Percentiles rank a stretch among this genome's conserved stretches.
Conservation (phyloP, 2,113 vertebrate species). For the Grallaria varia region DNA sequence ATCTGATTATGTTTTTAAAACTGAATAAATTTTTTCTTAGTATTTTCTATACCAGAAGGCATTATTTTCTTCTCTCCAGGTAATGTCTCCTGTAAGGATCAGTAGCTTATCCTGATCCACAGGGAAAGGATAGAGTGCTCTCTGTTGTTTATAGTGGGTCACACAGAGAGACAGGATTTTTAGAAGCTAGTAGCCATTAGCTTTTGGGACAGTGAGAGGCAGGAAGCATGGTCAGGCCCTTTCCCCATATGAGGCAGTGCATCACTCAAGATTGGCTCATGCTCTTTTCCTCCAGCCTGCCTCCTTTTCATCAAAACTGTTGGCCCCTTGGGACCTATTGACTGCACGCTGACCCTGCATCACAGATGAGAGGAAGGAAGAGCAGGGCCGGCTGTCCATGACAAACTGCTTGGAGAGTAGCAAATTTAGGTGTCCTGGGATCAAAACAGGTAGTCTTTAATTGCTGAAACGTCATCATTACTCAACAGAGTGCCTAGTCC, state of each 20-base stretch:
- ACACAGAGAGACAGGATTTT: rapidly evolving
- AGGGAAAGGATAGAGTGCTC: neutral
- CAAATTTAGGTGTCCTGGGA: neutral
- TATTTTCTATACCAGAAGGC: neutral
- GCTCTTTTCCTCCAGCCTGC: neutral
- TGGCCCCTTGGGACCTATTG: neutral
- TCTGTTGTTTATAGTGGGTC: neutral
- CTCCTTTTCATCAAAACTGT: neutral
- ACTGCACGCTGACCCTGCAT: neutral
- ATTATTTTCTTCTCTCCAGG: neutral
- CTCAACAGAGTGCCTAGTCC: neutral
- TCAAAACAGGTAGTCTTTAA: neutral
- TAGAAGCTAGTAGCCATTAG: neutral
- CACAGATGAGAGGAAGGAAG: neutral
- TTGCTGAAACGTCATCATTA: neutral
- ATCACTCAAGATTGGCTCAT: neutral
- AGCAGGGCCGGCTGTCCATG: neutral
- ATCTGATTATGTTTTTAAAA: neutral
- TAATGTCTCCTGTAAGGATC: neutral
- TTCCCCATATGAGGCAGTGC: neutral
- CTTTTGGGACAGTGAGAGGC: neutral
- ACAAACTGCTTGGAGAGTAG: neutral
- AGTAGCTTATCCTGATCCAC: neutral
- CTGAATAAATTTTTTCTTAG: neutral
- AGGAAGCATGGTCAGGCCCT: neutral